phyloP scores from a whole-genome alignment of 1,140 invertebrate species.

The Tachypleus tridentatus region DNA sequence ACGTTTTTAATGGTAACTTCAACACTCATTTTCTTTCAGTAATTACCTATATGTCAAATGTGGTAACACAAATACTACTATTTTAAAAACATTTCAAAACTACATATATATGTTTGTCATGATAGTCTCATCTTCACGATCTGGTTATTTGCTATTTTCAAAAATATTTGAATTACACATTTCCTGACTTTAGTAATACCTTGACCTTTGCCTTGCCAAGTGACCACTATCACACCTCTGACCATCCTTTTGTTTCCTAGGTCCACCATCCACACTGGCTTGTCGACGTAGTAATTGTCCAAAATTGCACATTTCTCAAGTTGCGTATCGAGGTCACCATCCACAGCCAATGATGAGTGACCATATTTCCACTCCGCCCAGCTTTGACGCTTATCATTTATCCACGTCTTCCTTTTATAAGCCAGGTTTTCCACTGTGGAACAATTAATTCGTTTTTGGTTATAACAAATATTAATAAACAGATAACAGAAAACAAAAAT shows the following conservation, averaged over 20 bases:
- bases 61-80: too few species aligned
- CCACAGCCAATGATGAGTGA: conserved; percentile 34
- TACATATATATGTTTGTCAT: too few species aligned
- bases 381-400: conserved; percentile 43
- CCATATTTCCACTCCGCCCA: conserved; percentile 37
- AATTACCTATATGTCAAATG: too few species aligned
- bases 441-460: background rate
- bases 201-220: conserved; percentile 43
- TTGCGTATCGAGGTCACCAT: conserved; percentile 32
- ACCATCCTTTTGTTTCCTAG: conserved; percentile 36
- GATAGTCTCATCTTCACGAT: too few species aligned
- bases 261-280: conserved; percentile 45
- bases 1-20: too few species aligned
- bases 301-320: conserved; percentile 40
- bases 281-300: conserved; percentile 44
- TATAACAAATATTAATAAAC: too few species aligned
- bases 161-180: too few species aligned
- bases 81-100: too few species aligned
- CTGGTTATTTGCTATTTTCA: too few species aligned
- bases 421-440: conserved; percentile 43
- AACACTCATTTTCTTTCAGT: too few species aligned
- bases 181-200: conserved; percentile 26
- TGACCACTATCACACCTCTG: conserved; percentile 39
- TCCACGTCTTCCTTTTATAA: conserved; percentile 41
- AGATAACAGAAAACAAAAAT: conserved; percentile 8